Base-by-base conservation (phyloP, 2,113 vertebrate species). In the Hystrix cristata region DNA sequence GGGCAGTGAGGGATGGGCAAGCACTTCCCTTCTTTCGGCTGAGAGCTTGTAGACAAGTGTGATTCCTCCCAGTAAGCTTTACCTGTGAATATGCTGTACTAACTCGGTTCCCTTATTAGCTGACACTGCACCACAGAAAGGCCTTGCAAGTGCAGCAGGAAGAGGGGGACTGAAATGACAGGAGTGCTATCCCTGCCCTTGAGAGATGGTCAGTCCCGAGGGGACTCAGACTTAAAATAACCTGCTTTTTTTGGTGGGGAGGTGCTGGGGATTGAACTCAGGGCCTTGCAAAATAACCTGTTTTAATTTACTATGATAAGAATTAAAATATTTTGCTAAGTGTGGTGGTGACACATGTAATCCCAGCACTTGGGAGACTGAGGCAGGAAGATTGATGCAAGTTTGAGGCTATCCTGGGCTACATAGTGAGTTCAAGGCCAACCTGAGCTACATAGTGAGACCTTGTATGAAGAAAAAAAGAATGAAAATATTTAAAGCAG, bases 271-370 rank as follows among this genome's bases (percentile, higher is more conserved):
- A 38, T 38, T 38, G 38, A 38, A 38, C 38, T 38, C 38, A 38
- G 38, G 38, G 38, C 38, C 38, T 38, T 38, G 38, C 38, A 76
- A 76, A 48, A 48, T 76, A 76, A 92, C 7, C 18, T 65, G 34
- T 57, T 88, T 82, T 80, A 53, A 72, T 89, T 91, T 67, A 86
- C 69, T 87, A 9, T 57, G 27, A 16, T 90, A 91, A 88, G 51
- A 97, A 87, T 23, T 8, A 60, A 94, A 71, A 80, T 64, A 34
- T 90, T 82, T 34, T 71, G 27, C 2, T 14, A 51, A 13, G 46
- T 16, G 46, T 31, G 25, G 25, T 76, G 14, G 46, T 78, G 46
- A 78, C 25, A 78, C 74, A 6, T 51, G 25, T 78, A 29, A 78
- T 29, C 74, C 46, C 46, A 51, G 13, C 25, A 31, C 14, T 31